These are phyloP conservation scores for Columba janthina DNA, from an alignment of 2,113 vertebrate genomes.

Conservation along the genomic window DNA sequence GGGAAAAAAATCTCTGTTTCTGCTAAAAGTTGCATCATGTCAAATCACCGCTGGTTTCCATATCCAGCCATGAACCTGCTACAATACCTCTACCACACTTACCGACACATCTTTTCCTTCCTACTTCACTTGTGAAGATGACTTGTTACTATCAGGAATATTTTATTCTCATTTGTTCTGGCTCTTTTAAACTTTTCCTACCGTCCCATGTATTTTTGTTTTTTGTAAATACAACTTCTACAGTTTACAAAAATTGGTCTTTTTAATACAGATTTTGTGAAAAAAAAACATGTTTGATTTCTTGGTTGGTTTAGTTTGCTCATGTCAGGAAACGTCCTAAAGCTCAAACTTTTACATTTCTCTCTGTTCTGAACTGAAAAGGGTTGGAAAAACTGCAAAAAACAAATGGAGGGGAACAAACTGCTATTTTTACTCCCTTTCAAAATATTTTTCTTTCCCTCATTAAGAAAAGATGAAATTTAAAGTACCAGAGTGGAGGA, in stretches of 20 bases:
- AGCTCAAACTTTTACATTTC: neutral
- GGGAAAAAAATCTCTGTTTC: neutral
- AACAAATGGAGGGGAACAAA: fast-evolving
- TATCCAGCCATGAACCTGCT: neutral
- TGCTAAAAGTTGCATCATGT: neutral
- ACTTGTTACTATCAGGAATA: neutral
- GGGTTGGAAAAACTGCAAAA: neutral
- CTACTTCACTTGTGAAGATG: neutral
- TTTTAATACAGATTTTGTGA: neutral
- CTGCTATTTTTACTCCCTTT: neutral
- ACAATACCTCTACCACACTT: neutral
- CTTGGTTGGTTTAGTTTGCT: neutral
- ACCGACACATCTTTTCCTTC: neutral
- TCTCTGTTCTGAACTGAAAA: neutral
- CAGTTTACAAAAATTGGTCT: neutral
- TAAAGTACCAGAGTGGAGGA: neutral
- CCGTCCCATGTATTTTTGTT: too few species aligned
- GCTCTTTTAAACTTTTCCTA: neutral
- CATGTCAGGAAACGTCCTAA: neutral
- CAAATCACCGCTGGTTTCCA: neutral
- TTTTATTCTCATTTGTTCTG: neutral
- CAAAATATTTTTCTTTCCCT: neutral
- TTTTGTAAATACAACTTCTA: neutral
- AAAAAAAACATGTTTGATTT: neutral
- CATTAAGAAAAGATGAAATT: neutral